Percentiles rank a stretch among this genome's conserved stretches.
Evolutionary conservation across 1,140 invertebrate species (phyloP).

Genomic region (Nebria ingens): DNA sequence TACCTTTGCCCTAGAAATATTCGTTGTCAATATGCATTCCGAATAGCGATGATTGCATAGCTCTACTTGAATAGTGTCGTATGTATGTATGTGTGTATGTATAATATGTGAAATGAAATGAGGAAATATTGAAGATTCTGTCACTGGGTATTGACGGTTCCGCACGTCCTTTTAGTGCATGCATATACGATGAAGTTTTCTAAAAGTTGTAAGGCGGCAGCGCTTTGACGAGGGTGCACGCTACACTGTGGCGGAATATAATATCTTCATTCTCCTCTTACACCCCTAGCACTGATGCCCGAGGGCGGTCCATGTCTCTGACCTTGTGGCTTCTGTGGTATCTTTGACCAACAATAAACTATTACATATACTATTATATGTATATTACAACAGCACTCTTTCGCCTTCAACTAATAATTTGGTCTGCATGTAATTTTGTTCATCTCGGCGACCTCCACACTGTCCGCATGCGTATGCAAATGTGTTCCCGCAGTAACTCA

Average conservation of each 20-base stretch:
- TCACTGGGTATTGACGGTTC: too few species aligned
- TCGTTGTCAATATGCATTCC: too few species aligned
- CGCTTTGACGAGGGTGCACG: not conserved
- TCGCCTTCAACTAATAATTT: too few species aligned
- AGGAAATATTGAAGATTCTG: not conserved
- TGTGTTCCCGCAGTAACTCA: not conserved
- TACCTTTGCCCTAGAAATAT: too few species aligned
- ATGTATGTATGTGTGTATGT: too few species aligned
- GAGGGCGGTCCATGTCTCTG: not conserved
- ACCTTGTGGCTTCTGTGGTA: not conserved
- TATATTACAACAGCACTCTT: too few species aligned
- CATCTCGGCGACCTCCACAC: not conserved
- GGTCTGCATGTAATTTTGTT: too few species aligned
- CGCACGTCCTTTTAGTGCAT: not conserved
- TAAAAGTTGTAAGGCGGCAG: not conserved
- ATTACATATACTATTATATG: not conserved
- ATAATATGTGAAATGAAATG: not conserved
- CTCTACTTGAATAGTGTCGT: too few species aligned
- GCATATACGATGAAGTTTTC: conserved; percentile 1
- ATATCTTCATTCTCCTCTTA: too few species aligned
- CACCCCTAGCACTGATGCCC: not conserved
- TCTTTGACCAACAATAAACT: not conserved
- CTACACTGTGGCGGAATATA: not conserved
- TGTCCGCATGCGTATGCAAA: not conserved
- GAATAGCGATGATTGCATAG: too few species aligned